Evolutionary conservation across 2,113 vertebrate genomes (phyloP), one percentile per base, ranked within the genome.

Genomic region (Muscicapa adusta): DNA sequence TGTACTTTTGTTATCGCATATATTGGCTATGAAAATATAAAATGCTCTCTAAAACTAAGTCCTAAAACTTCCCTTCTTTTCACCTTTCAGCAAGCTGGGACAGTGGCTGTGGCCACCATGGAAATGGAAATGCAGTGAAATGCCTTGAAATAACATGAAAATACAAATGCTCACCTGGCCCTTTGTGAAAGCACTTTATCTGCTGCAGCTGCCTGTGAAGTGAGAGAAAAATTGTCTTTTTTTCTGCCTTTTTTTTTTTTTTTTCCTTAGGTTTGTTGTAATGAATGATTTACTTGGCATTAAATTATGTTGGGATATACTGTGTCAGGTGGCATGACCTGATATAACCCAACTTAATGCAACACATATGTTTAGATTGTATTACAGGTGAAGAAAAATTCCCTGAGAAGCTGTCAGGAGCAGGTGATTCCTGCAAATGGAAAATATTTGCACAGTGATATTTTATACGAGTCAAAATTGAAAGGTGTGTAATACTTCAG

Each of bases 321-420:
- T 73, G 86, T 97, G 97, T 98, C 98, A 97, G 97, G 91, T 97
- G 97, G 97, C 96, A 89, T 97, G 98, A 98, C 98, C 98, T 97
- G 97, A 95, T 97, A 95, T 96, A 98, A 98, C 98, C 98, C 97
- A 93, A 91, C 96, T 97, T 98, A 98, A 98, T 98, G 96, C 96
- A 97, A 96, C 97, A 96, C 98, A 98, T 51, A 98, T 98, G 98
- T 96, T 96, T 97, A 97, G 95, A 87, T 97, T 96, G 95, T 97
- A 94, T 96, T 97, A 97, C 97, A 97, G 1, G 51, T 96, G 92
- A 76, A 86, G 92, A 97, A 91, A 98, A 97, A 97, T 94, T 97
- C 95, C 97, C 97, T 68, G 78, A 43, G 91, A 97, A 97, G 97
- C 97, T 97, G 95, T 96, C 91, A 95, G 60, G 97, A 98, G 97